Evolutionary conservation across 2,888 invertebrate species (phyloP), one percentile per base, ranked within the genome.

Genomic region (Helicoverpa assulta): DNA sequence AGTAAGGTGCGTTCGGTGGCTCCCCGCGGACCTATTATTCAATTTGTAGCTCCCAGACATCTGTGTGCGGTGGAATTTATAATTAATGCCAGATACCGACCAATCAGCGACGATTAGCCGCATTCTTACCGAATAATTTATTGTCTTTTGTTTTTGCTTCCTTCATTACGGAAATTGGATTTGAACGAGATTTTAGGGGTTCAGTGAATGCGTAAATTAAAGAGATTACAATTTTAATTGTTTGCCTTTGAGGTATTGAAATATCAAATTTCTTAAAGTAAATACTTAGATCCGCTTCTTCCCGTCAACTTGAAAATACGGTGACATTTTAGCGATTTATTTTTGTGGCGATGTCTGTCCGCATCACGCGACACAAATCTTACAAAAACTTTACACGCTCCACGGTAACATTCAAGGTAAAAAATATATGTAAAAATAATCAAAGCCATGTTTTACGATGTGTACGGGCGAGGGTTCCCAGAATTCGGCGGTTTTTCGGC

Each of bases 11-110:
- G 61, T 33, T 37, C 52, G 33, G 53, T 59, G 19, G 10, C 33
- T 76, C 85, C 81, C 80, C 56, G 65, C 61, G 78, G 80, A 78
- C 73, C 67, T 81, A 88, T 88, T 85, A 85, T 78, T 88, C 87
- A 84, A 89, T 87, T 85, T 77, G 81, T 80, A 83, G 65, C 68
- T 72, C 66, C 68, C 72, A 54, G 69, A 63, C 69, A 52, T 67
- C 67, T 75, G 67, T 70, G 70, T 70, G 70, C 61, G 58, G 70
- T 61, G 66, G 62, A 71, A 84, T 84, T 75, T 71, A 77, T 84
- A 79, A 82, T 84, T 79, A 77, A 73, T 70, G 37, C 50, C 65
- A 63, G 67, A 80, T 71, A 67, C 61, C 71, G 33, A 73, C 76
- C 69, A 77, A 78, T 77, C 80, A 70, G 57, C 67, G 59, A 70